These are phyloP conservation scores for Parapristionchus giblindavisi DNA, from an alignment of 2,888 invertebrate species.

Conservation along the genomic window DNA sequence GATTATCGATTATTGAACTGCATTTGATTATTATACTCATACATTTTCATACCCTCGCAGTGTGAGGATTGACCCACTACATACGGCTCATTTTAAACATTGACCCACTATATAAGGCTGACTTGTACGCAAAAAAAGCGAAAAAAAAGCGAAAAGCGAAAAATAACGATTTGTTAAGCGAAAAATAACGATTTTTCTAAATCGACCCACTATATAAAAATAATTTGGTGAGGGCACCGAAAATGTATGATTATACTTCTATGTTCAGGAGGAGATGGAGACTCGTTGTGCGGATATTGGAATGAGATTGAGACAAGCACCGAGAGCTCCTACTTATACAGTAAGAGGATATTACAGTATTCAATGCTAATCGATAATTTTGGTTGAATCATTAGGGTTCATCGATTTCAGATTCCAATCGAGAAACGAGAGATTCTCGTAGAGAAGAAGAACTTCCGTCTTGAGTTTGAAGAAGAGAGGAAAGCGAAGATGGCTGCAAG, in stretches of 20 bases:
- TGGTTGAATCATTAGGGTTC: background rate
- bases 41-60: too few relatives aligned
- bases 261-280: slow-evolving; percentile 70
- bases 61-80: too few relatives aligned
- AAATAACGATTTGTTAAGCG: background rate
- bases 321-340: background rate
- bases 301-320: slow-evolving; percentile 35
- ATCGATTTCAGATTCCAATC: background rate
- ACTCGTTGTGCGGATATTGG: slow-evolving; percentile 43
- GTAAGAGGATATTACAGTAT: background rate
- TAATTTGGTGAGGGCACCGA: too few relatives aligned
- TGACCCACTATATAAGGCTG: too few relatives aligned
- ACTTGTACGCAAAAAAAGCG: too few relatives aligned
- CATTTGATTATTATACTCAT: background rate
- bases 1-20: too few relatives aligned
- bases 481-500: slow-evolving; percentile 27
- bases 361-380: background rate
- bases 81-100: background rate
- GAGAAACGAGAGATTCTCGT: slow-evolving; percentile 1
- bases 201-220: too few relatives aligned
- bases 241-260: background rate
- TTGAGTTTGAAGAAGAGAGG: slow-evolving; percentile 32
- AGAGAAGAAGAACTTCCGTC: slow-evolving; percentile 25
- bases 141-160: background rate
- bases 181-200: too few relatives aligned